These are phyloP conservation scores for Crambe crambe DNA, from an alignment of 37 sponge, comb jelly and placozoan species.

Conservation along the genomic window DNA sequence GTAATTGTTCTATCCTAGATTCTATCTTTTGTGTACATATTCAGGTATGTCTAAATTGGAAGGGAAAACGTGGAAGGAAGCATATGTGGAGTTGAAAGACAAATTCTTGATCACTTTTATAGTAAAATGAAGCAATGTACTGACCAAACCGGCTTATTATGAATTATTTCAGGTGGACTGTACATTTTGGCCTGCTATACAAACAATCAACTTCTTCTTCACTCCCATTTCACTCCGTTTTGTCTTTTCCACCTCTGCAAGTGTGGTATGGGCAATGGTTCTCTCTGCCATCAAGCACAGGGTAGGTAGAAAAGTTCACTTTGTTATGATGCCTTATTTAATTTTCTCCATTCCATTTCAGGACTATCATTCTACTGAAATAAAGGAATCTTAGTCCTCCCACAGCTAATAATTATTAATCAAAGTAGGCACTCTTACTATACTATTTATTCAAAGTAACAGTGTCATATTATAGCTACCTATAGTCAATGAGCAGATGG, in stretches of 20 bases:
- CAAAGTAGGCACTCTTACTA: no score
- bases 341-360: no score
- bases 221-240: constrained; percentile 64
- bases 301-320: no score
- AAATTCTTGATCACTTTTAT: constrained; percentile 59
- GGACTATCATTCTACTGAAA: no score
- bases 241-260: constrained; percentile 37
- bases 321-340: no score
- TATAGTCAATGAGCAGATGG: no score
- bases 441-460: no score
- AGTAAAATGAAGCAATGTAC: background rate
- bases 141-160: background rate
- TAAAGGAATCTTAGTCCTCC: no score
- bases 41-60: constrained; percentile 60
- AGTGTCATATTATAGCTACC: no score
- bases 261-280: constrained; percentile 60
- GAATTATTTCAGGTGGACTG: constrained; percentile 38
- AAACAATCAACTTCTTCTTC: constrained; percentile 78
- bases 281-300: constrained; percentile 79
- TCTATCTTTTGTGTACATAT: background rate
- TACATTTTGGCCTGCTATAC: constrained; percentile 72
- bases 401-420: no score
- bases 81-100: constrained; percentile 35
- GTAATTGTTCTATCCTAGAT: background rate
- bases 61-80: constrained; percentile 44